Conservation (phyloP, 2,888 invertebrate genomes). For the Trachelus iudaicus region DNA sequence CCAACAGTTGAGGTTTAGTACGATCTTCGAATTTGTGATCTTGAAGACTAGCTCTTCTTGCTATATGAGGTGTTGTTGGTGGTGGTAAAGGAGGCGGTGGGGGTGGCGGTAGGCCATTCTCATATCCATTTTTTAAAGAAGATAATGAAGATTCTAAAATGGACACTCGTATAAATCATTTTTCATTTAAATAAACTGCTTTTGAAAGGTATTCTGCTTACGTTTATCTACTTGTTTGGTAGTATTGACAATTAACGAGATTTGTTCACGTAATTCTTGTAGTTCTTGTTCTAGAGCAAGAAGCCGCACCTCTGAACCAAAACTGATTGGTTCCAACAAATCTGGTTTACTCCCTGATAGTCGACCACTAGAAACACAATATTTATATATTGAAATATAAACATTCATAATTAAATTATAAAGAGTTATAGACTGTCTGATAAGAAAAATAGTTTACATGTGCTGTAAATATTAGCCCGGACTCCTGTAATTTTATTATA, state of each 20-base stretch:
- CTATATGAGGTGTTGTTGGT: conserved; percentile 61
- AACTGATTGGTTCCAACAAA: conserved; percentile 61
- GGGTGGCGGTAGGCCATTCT: conserved; percentile 39
- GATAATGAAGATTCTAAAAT: conserved; percentile 41
- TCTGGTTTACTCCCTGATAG: conserved; percentile 59
- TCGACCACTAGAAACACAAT: conserved; percentile 38
- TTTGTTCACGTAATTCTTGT: conserved; percentile 60
- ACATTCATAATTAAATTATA: background rate
- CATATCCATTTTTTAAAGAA: conserved; percentile 22
- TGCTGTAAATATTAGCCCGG: too few relatives aligned
- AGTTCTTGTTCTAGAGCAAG: conserved; percentile 62
- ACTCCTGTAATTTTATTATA: background rate
- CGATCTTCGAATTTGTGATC: conserved; percentile 56
- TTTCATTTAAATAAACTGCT: background rate
- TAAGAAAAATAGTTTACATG: too few relatives aligned
- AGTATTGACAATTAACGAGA: conserved; percentile 59
- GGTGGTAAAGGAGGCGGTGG: conserved; percentile 57
- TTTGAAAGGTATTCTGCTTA: conserved; percentile 32
- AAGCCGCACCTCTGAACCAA: conserved; percentile 62
- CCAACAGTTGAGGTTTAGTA: conserved; percentile 45
- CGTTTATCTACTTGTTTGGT: conserved; percentile 49
- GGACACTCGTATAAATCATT: background rate
- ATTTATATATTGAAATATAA: background rate
- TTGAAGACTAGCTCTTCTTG: conserved; percentile 61
- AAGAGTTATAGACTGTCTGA: background rate